Base-by-base conservation (phyloP, 2,888 invertebrate genomes). In the Drosophila testacea region DNA sequence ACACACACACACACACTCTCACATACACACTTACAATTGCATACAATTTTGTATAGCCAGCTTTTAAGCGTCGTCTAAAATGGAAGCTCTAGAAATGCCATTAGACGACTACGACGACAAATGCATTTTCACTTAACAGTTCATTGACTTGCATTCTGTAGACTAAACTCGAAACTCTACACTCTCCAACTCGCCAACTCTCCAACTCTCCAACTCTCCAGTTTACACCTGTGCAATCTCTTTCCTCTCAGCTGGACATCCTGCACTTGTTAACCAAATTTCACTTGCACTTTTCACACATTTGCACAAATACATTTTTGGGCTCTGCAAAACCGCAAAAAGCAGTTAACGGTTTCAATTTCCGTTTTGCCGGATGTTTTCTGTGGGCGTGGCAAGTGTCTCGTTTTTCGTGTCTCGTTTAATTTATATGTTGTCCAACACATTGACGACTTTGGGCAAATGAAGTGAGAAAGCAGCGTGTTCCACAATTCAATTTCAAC, bases 1-100 rank as follows among this genome's bases (percentile, higher is more conserved):
- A n/a, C 11, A n/a, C n/a, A 22, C 11, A 22, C 27, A 51, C 56
- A 32, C 32, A 41, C 42, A n/a, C 11, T 22, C 16, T 39, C 42
- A 22, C 11, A 22, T 16, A 63, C 42, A 57, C 69, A 32, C 39
- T 56, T 30, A 28, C 50, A 69, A 61, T 61, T 59, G 52, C 39
- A 54, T 34, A 57, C 34, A 60, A 38, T 30, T 59, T 59, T 48
- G 34, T 66, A 27, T 50, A 48, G 65, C 38, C 42, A 57, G 82
- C 82, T 83, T 82, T 82, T 81, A 83, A 62, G 66, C 76, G 76
- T 54, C 68, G 78, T 68, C 46, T 36, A 28, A 54, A 57, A 46
- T 48, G 69, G 72, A 83, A 83, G 55, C 81, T 64, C 84, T 81
- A 78, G 64, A 83, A 82, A 71, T 87, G 88, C 82, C 44, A 76